Conservation (phyloP, 53 echinoderm and acorn worm genomes). For the Astropecten irregularis region DNA sequence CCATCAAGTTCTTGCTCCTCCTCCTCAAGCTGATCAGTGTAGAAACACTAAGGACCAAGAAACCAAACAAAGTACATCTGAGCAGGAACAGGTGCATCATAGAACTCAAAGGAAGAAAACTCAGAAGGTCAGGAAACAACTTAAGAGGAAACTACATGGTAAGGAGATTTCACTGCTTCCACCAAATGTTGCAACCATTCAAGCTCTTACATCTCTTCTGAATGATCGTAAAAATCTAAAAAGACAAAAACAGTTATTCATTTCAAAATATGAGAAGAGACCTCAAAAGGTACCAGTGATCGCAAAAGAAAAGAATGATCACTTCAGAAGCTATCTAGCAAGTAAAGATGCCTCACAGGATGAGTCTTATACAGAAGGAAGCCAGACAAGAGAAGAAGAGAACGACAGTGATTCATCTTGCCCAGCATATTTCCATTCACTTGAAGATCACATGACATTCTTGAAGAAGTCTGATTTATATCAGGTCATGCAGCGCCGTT, state of each 20-base stretch:
- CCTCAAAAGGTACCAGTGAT: background rate
- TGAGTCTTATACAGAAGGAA: too few species aligned
- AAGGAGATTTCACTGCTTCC: constrained; percentile 45
- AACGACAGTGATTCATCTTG: too few species aligned
- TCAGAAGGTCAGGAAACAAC: too few species aligned
- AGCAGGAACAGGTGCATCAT: background rate
- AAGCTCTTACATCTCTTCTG: constrained; percentile 42
- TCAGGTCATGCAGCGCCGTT: constrained; percentile 50
- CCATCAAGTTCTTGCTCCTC: background rate
- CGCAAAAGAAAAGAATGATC: background rate
- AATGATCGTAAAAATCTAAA: constrained; percentile 50
- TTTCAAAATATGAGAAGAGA: background rate
- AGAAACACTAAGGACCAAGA: too few species aligned
- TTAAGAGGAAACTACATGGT: constrained; percentile 8
- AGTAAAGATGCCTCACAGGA: constrained; percentile 3
- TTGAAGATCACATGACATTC: constrained; percentile 5
- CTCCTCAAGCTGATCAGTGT: too few species aligned
- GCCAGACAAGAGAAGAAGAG: background rate
- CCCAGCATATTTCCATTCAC: too few species aligned
- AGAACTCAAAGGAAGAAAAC: too few species aligned
- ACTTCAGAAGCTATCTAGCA: constrained; percentile 33
- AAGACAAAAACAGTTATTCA: background rate
- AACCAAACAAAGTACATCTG: background rate
- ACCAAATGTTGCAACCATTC: constrained; percentile 57
- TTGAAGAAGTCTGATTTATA: constrained; percentile 54